Conservation (phyloP, 1,140 invertebrate genomes). For the Subanguina moxae region DNA sequence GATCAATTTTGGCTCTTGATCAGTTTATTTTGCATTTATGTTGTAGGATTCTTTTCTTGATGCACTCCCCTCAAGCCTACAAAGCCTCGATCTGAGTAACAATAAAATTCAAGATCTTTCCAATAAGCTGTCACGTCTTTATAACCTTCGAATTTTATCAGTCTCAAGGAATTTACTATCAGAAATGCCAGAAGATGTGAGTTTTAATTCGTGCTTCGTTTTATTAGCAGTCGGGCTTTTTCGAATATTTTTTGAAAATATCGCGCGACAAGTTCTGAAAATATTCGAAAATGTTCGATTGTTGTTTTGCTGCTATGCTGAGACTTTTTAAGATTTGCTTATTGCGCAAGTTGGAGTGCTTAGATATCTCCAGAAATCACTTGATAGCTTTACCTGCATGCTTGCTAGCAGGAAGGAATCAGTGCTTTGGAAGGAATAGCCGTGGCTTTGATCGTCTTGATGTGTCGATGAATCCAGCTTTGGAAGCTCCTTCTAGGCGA, state of each 20-base stretch:
- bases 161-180: constrained; percentile 8
- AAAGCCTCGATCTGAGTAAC: constrained; percentile 1
- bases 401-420: background rate
- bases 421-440: background rate
- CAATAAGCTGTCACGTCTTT: constrained; percentile 12
- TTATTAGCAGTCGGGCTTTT: too few relatives aligned
- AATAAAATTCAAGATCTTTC: constrained; percentile 8
- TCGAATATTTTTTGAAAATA: too few relatives aligned
- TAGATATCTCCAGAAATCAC: constrained; percentile 9
- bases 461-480: constrained; percentile 1
- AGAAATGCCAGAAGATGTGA: constrained; percentile 26
- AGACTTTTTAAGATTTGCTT: constrained; percentile 13
- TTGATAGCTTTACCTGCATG: constrained; percentile 7
- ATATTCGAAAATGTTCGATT: background rate
- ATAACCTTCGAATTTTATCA: background rate
- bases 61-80: constrained; percentile 5
- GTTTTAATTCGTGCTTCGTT: constrained; percentile 1
- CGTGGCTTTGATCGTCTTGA: constrained; percentile 1
- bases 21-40: background rate
- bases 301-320: constrained; percentile 4
- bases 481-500: background rate
- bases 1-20: background rate
- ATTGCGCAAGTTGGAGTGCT: background rate
- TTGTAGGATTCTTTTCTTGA: constrained; percentile 22
- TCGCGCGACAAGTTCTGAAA: too few relatives aligned